Evolutionary conservation across 2,113 vertebrate genomes (phyloP).

Genomic region (Glaucomys volans): DNA sequence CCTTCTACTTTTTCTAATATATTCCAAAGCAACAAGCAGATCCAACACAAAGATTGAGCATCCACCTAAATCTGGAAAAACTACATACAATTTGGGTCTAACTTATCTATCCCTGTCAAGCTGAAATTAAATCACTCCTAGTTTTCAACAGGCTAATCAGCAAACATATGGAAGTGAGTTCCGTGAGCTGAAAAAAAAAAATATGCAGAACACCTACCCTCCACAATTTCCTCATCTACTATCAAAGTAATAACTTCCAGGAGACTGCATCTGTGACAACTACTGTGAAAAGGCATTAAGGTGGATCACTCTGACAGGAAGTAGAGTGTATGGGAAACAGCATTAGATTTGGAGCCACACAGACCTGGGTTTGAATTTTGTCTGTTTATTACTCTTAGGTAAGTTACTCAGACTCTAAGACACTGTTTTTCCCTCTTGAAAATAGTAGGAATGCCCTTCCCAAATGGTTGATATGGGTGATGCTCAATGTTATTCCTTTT

Average conservation of each 20-base stretch:
- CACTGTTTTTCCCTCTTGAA: not conserved
- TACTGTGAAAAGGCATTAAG: not conserved
- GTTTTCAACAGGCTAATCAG: conserved; percentile 36
- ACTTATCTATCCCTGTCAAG: not conserved
- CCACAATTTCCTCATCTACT: not conserved
- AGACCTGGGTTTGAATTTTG: not conserved
- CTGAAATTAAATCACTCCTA: not conserved
- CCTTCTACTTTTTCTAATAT: not conserved
- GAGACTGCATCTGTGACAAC: not conserved
- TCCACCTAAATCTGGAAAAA: not conserved
- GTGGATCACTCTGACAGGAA: not conserved
- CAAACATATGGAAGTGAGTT: conserved; percentile 48
- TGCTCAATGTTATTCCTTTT: not conserved
- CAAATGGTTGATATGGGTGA: not conserved
- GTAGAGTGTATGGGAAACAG: not conserved
- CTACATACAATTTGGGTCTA: not conserved
- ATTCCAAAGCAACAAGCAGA: not conserved
- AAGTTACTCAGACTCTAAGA: not conserved
- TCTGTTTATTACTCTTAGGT: not conserved
- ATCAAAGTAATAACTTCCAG: conserved; percentile 12
- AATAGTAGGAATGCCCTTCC: not conserved
- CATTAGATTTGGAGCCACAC: not conserved
- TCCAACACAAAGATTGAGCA: not conserved
- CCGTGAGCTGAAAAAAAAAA: not conserved
- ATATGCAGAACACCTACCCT: not conserved